phyloP scores from a whole-genome alignment of 2,797 vertebrate species.

The Poecilia velifera region DNA sequence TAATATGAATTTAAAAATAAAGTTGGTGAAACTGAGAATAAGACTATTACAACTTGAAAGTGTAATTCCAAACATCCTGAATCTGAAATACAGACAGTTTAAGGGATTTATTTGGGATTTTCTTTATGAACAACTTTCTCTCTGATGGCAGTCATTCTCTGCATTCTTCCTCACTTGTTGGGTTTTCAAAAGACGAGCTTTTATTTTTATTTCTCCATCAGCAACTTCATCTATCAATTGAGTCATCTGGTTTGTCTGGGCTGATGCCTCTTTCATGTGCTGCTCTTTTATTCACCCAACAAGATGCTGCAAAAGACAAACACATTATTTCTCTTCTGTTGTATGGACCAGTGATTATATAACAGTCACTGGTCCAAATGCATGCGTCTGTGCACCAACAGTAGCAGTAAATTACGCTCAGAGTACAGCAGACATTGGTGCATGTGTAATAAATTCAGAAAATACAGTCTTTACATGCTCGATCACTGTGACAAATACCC shows the following conservation, averaged over 20 bases:
- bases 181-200: constrained; percentile 44
- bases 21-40: background rate
- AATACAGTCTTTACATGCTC: constrained; percentile 42
- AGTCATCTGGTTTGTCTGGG: constrained; percentile 57
- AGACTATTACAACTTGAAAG: background rate
- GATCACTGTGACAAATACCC: constrained; percentile 56
- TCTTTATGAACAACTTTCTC: constrained; percentile 67
- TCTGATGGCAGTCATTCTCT: constrained; percentile 79
- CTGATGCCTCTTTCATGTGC: constrained; percentile 54
- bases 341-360: constrained; percentile 5
- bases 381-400: constrained; percentile 6
- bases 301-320: constrained; percentile 30
- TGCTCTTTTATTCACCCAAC: constrained; percentile 52
- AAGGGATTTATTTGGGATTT: constrained; percentile 42
- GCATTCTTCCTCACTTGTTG: constrained; percentile 65
- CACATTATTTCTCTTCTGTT: constrained; percentile 51
- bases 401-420: background rate
- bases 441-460: background rate
- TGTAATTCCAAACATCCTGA: constrained; percentile 22
- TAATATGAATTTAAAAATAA: background rate
- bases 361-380: constrained; percentile 17
- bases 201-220: constrained; percentile 45
- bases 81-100: constrained; percentile 50
- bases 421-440: background rate
- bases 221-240: constrained; percentile 53